Evolutionary conservation across 1,140 invertebrate species (phyloP), one percentile per base, ranked within the genome.

Genomic region (Trichoplusia ni): DNA sequence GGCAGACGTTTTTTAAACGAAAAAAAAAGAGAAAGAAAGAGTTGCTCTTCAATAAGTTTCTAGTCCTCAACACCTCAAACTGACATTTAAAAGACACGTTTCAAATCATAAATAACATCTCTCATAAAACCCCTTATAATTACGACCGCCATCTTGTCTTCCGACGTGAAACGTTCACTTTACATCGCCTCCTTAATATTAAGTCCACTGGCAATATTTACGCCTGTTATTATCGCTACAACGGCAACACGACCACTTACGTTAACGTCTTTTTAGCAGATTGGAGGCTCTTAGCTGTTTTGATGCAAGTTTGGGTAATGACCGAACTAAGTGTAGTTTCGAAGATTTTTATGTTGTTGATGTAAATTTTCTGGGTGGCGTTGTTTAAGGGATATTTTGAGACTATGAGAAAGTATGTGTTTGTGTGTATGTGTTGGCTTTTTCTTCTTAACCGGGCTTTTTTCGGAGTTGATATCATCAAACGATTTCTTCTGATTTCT

Each of bases 111-210:
- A 37, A 37, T 14, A 37, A 14, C 7, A 37, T 37, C 35, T 16
- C 13, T 14, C 1, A 37, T 3, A 16, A 16, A 14, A 37, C 35
- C 35, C 16, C 16, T 37, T 14, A 37, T 4, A 4, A 37, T 5
- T 3, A 19, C 38, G 1, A 40, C 2, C 38, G 13, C 44, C 44
- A 18, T 47, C 16, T 14, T 9, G 44, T 29, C 18, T n/a, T n/a
- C n/a, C n/a, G n/a, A n/a, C n/a, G n/a, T n/a, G n/a, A n/a, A 51
- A 51, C 29, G 29, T 13, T 35, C 27, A 35, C 29, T 51, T 51
- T 47, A 51, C 29, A 19, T 67, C 67, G 71, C 78, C 79, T n/a
- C n/a, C n/a, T 79, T 78, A 82, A 79, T 84, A 82, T 84, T 79
- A 80, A 77, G 69, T 73, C 59, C 60, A 75, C 72, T 75, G 64